Percentiles rank a stretch among this genome's conserved stretches.
These are phyloP conservation scores for Pterobdella sp. DNA, from an alignment of 2,888 invertebrate genomes.

Conservation along the genomic window DNA sequence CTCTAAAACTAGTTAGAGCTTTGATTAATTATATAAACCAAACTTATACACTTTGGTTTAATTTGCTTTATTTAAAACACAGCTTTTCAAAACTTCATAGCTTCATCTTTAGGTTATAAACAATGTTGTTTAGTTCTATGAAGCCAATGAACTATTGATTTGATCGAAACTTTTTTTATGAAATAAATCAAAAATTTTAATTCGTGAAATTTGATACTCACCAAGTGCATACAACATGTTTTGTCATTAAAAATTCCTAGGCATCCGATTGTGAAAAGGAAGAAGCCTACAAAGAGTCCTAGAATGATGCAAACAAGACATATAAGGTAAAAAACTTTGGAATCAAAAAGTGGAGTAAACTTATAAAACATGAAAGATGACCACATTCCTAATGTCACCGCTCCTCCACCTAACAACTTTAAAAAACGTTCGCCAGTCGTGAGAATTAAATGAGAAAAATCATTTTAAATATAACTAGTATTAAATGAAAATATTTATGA, in stretches of 20 bases:
- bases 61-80: no score
- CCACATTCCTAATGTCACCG: conserved; percentile 18
- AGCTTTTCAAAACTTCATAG: no score
- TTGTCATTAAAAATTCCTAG: conserved; percentile 18
- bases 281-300: conserved; percentile 14
- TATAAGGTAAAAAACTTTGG: background rate
- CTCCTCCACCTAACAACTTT: background rate
- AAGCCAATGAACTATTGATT: no score
- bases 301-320: conserved; percentile 10
- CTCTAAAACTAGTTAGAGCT: no score
- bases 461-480: conserved; percentile 1
- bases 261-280: conserved; percentile 18
- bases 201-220: no score
- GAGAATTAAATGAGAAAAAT: background rate
- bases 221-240: conserved; percentile 7
- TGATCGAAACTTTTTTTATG: no score
- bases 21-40: no score
- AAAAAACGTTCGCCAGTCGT: background rate
- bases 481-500: no score
- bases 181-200: no score
- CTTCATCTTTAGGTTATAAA: no score
- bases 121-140: no score
- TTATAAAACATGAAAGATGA: conserved; percentile 22
- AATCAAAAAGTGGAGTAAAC: conserved; percentile 3
- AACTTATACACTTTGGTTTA: no score